Evolutionary conservation across 2,888 invertebrate species (phyloP).

Genomic region (Drosophila flavopinicola): DNA sequence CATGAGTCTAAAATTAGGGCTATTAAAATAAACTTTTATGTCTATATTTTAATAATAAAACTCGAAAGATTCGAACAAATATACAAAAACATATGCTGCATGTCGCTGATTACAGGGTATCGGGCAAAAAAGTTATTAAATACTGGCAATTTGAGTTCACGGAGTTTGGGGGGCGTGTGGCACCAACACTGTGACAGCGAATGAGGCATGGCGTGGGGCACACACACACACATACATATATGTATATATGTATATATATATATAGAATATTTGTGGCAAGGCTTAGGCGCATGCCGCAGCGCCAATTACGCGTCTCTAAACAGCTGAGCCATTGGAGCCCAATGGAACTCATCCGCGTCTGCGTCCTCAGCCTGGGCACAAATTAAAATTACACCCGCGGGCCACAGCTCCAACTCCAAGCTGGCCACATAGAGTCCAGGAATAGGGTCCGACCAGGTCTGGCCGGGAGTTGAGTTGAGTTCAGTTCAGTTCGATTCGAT

Average conservation of each 20-base stretch:
- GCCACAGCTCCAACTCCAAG: conserved; percentile 36
- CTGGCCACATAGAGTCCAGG: conserved; percentile 19
- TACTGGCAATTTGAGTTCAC: conserved; percentile 37
- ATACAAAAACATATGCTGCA: not conserved
- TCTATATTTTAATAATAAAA: not conserved
- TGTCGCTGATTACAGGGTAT: conserved; percentile 35
- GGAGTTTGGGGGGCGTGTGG: conserved; percentile 46
- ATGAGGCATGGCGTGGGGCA: conserved; percentile 46
- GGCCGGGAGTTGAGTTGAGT: not conserved
- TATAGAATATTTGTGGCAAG: conserved; percentile 25
- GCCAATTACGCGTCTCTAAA: conserved; percentile 72
- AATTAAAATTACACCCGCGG: conserved; percentile 83
- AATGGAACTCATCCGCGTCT: conserved; percentile 5
- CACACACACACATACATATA: not conserved
- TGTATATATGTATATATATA: conserved; percentile 12
- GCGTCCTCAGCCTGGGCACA: conserved; percentile 47
- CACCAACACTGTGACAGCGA: conserved; percentile 64
- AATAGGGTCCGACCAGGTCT: conserved; percentile 1
- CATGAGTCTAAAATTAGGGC: too few relatives aligned
- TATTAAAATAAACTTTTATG: not conserved
- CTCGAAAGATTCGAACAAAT: too few relatives aligned
- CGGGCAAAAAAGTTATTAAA: conserved; percentile 67
- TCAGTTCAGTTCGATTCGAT: conserved; percentile 12
- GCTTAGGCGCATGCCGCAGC: conserved; percentile 65
- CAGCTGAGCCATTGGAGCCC: conserved; percentile 60